These are phyloP conservation scores for Eristalinus aeneus DNA, from an alignment of 2,888 invertebrate species.

Conservation along the genomic window DNA sequence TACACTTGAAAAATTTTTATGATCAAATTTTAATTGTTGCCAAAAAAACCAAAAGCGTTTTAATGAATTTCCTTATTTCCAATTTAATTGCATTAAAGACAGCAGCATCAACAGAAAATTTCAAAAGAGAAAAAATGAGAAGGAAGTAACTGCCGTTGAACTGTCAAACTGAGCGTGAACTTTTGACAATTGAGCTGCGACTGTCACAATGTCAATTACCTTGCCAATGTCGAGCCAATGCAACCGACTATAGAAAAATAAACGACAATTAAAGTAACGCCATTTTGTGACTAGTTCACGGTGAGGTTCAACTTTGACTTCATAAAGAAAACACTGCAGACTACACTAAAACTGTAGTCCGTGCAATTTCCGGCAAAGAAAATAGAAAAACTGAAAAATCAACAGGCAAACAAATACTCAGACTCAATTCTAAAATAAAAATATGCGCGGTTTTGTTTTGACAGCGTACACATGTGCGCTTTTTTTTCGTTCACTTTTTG, in stretches of 20 bases:
- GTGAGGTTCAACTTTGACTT: conserved; percentile 57
- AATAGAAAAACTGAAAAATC: background rate
- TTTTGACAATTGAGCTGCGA: background rate
- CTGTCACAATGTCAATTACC: conserved; percentile 17
- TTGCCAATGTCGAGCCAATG: background rate
- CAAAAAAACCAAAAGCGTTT: background rate
- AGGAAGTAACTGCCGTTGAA: background rate
- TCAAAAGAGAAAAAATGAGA: background rate
- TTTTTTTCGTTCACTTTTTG: conserved; percentile 21
- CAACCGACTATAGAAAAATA: background rate
- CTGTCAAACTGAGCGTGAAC: background rate
- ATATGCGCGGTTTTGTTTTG: background rate
- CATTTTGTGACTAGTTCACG: conserved; percentile 22
- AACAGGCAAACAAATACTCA: conserved; percentile 7
- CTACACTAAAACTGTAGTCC: background rate
- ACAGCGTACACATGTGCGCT: conserved; percentile 4
- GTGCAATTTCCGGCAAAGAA: conserved; percentile 42
- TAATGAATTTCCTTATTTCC: background rate
- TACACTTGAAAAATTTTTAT: background rate
- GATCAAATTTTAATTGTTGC: background rate
- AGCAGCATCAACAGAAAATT: background rate
- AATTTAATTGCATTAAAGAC: background rate
- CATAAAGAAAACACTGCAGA: background rate
- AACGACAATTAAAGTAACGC: background rate
- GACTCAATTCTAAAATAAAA: conserved; percentile 6